phyloP scores from a whole-genome alignment of 2,797 vertebrate species.

The Acipenser ruthenus region DNA sequence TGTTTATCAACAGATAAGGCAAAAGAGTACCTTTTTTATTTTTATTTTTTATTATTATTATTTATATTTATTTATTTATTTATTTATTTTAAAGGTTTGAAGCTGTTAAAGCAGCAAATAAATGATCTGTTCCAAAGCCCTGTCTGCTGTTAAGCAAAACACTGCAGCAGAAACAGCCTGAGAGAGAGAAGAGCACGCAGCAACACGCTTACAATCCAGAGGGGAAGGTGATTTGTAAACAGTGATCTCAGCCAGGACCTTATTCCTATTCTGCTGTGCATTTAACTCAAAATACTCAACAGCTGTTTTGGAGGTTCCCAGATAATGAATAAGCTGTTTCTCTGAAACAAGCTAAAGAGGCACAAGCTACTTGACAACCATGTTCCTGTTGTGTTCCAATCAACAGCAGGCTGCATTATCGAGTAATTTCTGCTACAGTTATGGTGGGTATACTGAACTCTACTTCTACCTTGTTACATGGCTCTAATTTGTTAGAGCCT shows the following conservation, averaged over 20 bases:
- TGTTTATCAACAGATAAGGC: constrained; percentile 27
- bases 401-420: too few relatives aligned
- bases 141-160: constrained; percentile 19
- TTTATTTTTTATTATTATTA: too few relatives aligned
- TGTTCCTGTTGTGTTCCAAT: too few relatives aligned
- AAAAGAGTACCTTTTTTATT: background rate
- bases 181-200: constrained; percentile 10
- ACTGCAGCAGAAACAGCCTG: constrained; percentile 5
- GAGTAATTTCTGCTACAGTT: too few relatives aligned
- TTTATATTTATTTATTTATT: too few relatives aligned
- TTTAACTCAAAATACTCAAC: constrained; percentile 13
- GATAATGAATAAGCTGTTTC: too few relatives aligned
- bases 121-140: constrained; percentile 12
- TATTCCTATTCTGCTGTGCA: background rate
- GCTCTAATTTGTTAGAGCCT: too few relatives aligned
- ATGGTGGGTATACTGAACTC: too few relatives aligned
- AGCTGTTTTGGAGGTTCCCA: too few relatives aligned
- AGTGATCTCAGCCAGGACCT: constrained; percentile 8
- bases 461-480: too few relatives aligned
- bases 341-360: too few relatives aligned
- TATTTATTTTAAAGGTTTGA: background rate
- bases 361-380: too few relatives aligned
- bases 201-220: constrained; percentile 22
- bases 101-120: background rate
- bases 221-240: constrained; percentile 16